Conservation (phyloP, 2,797 vertebrate species). For the Spinus pinus region DNA sequence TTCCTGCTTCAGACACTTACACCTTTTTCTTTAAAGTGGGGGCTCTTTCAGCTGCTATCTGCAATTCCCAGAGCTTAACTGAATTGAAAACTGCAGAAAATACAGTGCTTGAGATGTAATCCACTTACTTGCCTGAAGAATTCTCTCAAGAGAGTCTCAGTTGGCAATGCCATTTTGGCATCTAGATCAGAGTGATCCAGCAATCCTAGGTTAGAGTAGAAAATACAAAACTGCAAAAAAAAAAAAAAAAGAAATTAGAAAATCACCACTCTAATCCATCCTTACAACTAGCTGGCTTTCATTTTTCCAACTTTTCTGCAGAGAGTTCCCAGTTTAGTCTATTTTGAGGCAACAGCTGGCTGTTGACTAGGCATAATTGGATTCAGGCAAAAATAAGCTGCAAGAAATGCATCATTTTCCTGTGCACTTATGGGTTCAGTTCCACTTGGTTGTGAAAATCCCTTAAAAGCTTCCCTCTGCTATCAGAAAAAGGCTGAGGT, state of each 20-base stretch:
- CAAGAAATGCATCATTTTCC: neutral
- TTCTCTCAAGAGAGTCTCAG: neutral
- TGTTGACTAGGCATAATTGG: neutral
- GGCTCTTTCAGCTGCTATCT: neutral
- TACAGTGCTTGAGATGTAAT: neutral
- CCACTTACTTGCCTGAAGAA: neutral
- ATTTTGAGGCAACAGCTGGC: neutral
- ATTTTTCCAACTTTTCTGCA: neutral
- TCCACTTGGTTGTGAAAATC: neutral
- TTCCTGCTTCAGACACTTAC: neutral
- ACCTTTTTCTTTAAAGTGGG: neutral
- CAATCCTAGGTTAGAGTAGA: neutral
- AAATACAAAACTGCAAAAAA: neutral
- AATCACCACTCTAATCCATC: neutral
- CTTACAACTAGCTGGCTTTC: neutral
- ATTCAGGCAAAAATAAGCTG: neutral
- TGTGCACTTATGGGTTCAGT: neutral
- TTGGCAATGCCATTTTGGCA: neutral
- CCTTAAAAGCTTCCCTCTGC: neutral
- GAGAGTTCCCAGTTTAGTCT: neutral
- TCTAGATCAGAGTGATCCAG: neutral
- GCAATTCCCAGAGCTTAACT: neutral
- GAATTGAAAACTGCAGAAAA: neutral
- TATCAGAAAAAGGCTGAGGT: neutral
- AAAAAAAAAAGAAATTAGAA: neutral